Percentiles rank a stretch among this genome's conserved stretches.
These are phyloP conservation scores for Oasisia sp. DNA, from an alignment of 2,888 invertebrate species.

Conservation along the genomic window DNA sequence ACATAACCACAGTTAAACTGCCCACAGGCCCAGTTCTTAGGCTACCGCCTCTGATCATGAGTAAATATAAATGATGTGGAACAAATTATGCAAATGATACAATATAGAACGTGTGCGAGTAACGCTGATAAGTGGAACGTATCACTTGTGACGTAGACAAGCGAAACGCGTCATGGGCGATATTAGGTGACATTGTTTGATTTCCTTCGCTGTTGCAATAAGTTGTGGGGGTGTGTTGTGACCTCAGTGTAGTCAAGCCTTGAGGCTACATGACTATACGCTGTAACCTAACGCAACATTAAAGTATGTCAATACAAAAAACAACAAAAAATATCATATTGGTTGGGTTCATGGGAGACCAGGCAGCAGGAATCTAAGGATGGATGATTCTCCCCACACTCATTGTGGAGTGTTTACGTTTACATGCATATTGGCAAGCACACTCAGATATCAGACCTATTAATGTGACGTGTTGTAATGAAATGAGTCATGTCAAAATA, in stretches of 20 bases:
- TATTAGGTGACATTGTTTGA: conserved; percentile 6
- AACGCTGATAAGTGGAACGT: background rate
- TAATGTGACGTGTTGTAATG: too few species aligned
- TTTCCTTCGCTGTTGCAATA: background rate
- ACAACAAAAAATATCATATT: too few species aligned
- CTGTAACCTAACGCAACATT: background rate
- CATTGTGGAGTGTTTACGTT: too few species aligned
- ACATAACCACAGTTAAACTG: too few species aligned
- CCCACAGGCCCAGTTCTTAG: too few species aligned
- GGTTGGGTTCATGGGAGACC: too few species aligned
- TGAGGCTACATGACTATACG: background rate
- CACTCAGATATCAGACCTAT: too few species aligned
- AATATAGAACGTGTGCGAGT: background rate
- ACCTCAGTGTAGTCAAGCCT: background rate
- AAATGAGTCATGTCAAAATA: too few species aligned
- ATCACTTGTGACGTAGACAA: background rate
- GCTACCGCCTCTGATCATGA: background rate
- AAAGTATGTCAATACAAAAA: background rate
- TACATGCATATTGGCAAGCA: too few species aligned
- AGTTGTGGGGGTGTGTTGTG: background rate
- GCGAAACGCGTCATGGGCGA: background rate
- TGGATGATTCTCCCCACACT: too few species aligned
- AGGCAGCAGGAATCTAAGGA: too few species aligned
- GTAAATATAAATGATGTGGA: background rate
- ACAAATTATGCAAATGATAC: background rate